Percentiles rank a stretch among this genome's conserved stretches.
These are phyloP conservation scores for Peromyscus melanophrys DNA, from an alignment of 2,797 vertebrate species.

Conservation along the genomic window DNA sequence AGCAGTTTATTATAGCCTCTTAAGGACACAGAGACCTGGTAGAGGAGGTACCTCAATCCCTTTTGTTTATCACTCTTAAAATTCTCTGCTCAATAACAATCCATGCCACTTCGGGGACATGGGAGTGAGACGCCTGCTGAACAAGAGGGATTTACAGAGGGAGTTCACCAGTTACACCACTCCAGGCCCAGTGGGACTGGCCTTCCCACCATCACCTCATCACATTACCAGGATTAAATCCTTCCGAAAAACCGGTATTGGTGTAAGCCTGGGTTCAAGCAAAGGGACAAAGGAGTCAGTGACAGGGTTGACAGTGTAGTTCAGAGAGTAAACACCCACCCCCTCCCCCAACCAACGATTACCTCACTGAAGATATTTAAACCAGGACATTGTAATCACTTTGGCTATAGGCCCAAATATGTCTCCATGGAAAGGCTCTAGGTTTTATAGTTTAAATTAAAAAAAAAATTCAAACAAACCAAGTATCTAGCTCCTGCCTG, in stretches of 20 bases:
- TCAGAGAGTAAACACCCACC: constrained; percentile 76
- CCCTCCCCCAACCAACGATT: constrained; percentile 74
- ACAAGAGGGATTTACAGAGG: constrained; percentile 70
- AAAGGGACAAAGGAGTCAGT: constrained; percentile 71
- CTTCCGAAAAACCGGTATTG: constrained; percentile 71
- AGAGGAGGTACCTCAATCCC: constrained; percentile 66
- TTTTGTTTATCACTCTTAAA: constrained; percentile 73
- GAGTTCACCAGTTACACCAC: constrained; percentile 76
- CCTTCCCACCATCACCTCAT: constrained; percentile 76
- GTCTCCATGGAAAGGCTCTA: constrained; percentile 40
- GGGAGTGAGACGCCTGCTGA: constrained; percentile 53
- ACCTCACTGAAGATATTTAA: constrained; percentile 78
- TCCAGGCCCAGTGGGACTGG: constrained; percentile 59
- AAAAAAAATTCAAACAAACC: constrained; percentile 30
- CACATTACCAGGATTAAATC: constrained; percentile 76
- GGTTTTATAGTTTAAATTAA: constrained; percentile 39
- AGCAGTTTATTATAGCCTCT: constrained; percentile 73
- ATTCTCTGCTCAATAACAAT: constrained; percentile 68
- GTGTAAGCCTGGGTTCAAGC: constrained; percentile 69
- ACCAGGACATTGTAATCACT: constrained; percentile 64
- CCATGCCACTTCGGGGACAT: constrained; percentile 11
- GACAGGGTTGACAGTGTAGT: constrained; percentile 60
- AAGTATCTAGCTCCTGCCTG: background rate
- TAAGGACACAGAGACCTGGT: constrained; percentile 70
- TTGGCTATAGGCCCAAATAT: constrained; percentile 66